Percentiles rank a stretch among this genome's conserved stretches.
These are phyloP conservation scores for Pollimyrus isidori DNA, from an alignment of 2,113 vertebrate genomes.

Conservation along the genomic window DNA sequence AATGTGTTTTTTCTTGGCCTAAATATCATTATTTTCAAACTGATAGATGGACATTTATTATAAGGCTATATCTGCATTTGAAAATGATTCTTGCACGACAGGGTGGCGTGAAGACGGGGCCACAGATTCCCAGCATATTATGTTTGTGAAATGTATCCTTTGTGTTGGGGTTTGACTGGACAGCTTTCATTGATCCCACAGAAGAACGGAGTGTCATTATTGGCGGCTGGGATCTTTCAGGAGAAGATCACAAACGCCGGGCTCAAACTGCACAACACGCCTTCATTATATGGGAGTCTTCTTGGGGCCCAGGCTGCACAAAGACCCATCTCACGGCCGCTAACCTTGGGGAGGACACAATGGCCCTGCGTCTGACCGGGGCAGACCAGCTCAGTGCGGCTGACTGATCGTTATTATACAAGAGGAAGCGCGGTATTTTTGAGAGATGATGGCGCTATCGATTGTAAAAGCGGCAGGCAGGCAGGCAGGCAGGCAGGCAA, in stretches of 20 bases:
- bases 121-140: neutral
- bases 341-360: neutral
- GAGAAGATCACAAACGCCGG: neutral
- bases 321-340: neutral
- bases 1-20: constrained; percentile 32
- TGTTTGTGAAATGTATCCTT: neutral
- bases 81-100: neutral
- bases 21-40: constrained; percentile 35
- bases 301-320: neutral
- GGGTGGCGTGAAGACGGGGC: neutral
- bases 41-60: constrained; percentile 1
- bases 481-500: constrained; percentile 8
- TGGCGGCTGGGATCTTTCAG: neutral
- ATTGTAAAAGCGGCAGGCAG: constrained; percentile 59
- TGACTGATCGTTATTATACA: constrained; percentile 68
- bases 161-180: neutral
- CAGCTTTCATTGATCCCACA: neutral
- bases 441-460: constrained; percentile 69
- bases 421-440: constrained; percentile 68
- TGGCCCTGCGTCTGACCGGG: constrained; percentile 2
- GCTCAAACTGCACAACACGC: neutral
- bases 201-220: neutral
- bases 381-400: constrained; percentile 22
- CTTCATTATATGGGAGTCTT: neutral
- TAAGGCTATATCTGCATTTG: neutral